Base-by-base conservation (phyloP, 2,888 invertebrate species). In the Callyntrura sp. region DNA sequence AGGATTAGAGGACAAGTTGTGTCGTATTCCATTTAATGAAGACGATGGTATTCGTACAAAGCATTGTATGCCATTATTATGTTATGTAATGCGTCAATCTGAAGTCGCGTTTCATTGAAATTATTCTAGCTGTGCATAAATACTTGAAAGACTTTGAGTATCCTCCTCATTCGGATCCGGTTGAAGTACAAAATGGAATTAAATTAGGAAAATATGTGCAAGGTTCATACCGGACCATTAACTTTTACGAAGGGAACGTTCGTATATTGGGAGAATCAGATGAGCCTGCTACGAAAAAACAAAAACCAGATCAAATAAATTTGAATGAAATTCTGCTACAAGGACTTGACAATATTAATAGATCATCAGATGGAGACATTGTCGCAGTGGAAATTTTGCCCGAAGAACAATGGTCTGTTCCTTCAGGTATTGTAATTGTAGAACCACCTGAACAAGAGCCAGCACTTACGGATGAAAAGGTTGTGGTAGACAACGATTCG, bases 351-450 rank as follows among this genome's bases (percentile, higher is more conserved):
- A 96, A 97, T 82, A 96, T 99, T 85, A 99, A 99, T 94, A 96
- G 99, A 91, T 98, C 98, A 1, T 97, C 99, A 0, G 98, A 99
- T 94, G 99, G 98, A 5, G 99, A 99, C 94, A 95, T 97, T 60
- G 99, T 99, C 5, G 99, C 98, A 5, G 95, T 99, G 83, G 96
- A 98, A 95, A 95, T 99, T 73, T 95, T 99, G 73, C 97, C 98
- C 0, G 96, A 98, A 95, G 96, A 96, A 8, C 96, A 99, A 94
- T 99, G 99, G 99, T 96, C 97, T 8, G 96, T 96, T 60, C 99
- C 99, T 0, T 98, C 98, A 94, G 98, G 95, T 20, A 92, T 95
- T 55, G 94, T 96, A 48, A 94, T 95, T 43, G 94, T 95, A 85
- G 95, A 95, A 45, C 94, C 94, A 43, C 93, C 93, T 4, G 93